phyloP scores from a whole-genome alignment of 2,113 vertebrate species.

The Onychostoma macrolepis region DNA sequence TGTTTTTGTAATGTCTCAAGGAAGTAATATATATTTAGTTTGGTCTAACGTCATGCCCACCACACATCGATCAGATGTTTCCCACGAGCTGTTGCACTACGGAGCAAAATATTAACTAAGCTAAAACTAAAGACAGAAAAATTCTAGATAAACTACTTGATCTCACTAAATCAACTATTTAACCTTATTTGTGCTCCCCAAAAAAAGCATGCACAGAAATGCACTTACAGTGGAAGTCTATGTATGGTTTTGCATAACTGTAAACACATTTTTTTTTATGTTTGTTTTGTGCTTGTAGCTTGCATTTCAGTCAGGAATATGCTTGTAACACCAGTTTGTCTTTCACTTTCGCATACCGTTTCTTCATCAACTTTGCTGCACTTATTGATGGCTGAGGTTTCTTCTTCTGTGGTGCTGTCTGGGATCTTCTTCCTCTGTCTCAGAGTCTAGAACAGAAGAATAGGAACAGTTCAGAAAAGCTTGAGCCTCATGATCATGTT shows the following conservation, averaged over 20 bases:
- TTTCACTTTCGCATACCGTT: slow-evolving; percentile 48
- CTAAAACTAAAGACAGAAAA: neutral
- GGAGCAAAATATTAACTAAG: neutral
- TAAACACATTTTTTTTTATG: too few relatives aligned
- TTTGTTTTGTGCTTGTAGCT: neutral
- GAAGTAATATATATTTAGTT: neutral
- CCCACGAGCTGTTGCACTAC: neutral
- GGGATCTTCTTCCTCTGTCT: slow-evolving; percentile 57
- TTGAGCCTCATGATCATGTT: neutral
- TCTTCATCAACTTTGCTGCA: slow-evolving; percentile 64
- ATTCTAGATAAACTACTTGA: neutral
- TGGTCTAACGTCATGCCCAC: neutral
- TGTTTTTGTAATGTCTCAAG: neutral
- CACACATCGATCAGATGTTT: neutral
- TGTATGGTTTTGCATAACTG: too few relatives aligned
- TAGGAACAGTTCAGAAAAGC: neutral
- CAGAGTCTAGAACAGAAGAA: slow-evolving; percentile 47
- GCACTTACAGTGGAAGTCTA: too few relatives aligned
- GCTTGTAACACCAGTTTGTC: neutral
- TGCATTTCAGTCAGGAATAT: neutral
- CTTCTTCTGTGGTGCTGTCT: slow-evolving; percentile 28
- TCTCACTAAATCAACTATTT: too few relatives aligned
- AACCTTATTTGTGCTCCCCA: too few relatives aligned
- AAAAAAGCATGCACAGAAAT: too few relatives aligned
- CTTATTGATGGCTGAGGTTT: slow-evolving; percentile 48